Evolutionary conservation across 1,140 invertebrate species (phyloP).

Genomic region (Thereuonema tuberculata): DNA sequence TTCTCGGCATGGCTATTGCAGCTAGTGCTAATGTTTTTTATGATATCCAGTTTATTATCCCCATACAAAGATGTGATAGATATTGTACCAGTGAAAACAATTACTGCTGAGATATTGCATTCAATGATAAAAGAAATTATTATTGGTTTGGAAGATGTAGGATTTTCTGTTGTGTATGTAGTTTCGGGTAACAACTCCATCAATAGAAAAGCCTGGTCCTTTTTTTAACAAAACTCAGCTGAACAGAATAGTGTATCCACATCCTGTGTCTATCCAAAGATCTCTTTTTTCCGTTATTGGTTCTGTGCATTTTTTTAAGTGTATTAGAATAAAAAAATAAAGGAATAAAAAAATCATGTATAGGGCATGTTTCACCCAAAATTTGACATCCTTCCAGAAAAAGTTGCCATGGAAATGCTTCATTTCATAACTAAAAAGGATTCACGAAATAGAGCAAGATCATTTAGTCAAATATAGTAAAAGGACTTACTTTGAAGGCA

Average conservation of each 20-base stretch:
- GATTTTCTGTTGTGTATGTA: slow-evolving; percentile 11
- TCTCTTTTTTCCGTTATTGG: slow-evolving; percentile 12
- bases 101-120: slow-evolving; percentile 13
- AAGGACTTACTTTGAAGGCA: slow-evolving; percentile 6
- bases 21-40: too few species aligned
- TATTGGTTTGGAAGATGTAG: slow-evolving; percentile 11
- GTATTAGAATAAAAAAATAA: slow-evolving; percentile 7
- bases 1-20: too few species aligned
- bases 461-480: slow-evolving; percentile 13
- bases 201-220: slow-evolving; percentile 15
- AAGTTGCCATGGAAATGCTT: neutral
- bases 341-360: slow-evolving; percentile 1
- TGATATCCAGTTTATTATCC: slow-evolving; percentile 14
- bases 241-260: slow-evolving; percentile 2
- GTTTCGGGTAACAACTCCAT: slow-evolving; percentile 17
- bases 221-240: slow-evolving; percentile 11
- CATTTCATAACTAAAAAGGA: neutral
- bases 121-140: slow-evolving; percentile 10
- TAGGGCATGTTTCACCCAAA: neutral
- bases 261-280: neutral
- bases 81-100: slow-evolving; percentile 15
- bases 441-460: slow-evolving; percentile 4
- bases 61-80: slow-evolving; percentile 15
- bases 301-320: slow-evolving; percentile 10
- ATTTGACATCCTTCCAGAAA: neutral